These are phyloP conservation scores for Thaumetopoea pityocampa DNA, from an alignment of 1,140 invertebrate species.

Conservation along the genomic window DNA sequence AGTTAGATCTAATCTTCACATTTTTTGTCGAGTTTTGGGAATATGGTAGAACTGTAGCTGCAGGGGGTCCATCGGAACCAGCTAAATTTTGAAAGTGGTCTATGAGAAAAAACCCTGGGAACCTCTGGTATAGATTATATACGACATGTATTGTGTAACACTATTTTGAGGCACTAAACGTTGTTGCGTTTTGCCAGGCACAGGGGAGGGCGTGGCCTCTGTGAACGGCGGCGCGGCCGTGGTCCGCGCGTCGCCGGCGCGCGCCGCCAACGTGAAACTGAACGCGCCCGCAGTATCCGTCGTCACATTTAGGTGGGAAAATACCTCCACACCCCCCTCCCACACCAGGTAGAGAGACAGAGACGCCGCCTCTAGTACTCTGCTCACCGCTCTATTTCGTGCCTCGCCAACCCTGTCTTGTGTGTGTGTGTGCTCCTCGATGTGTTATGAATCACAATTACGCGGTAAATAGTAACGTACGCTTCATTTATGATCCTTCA, in stretches of 20 bases:
- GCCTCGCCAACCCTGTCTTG: constrained; percentile 9
- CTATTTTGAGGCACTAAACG: too few relatives aligned
- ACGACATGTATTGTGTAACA: too few relatives aligned
- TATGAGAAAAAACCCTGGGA: too few relatives aligned
- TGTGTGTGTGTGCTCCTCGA: constrained; percentile 12
- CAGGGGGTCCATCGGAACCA: too few relatives aligned
- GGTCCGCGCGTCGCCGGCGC: constrained; percentile 42
- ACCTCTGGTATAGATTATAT: too few relatives aligned
- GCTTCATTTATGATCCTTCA: background rate
- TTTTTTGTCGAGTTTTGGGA: too few relatives aligned
- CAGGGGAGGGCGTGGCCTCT: constrained; percentile 26
- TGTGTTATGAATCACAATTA: background rate
- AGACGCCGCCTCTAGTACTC: constrained; percentile 37
- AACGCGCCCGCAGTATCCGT: constrained; percentile 87
- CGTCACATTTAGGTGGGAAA: constrained; percentile 91
- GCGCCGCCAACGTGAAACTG: constrained; percentile 77
- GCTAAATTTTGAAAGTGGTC: too few relatives aligned
- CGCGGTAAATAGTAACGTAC: background rate
- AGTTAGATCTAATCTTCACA: too few relatives aligned
- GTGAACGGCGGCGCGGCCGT: constrained; percentile 37
- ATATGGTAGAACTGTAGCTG: too few relatives aligned
- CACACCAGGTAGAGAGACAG: constrained; percentile 79
- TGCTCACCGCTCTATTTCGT: constrained; percentile 16
- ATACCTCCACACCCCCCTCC: constrained; percentile 74
- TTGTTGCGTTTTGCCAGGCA: constrained; percentile 25